phyloP scores from a whole-genome alignment of 37 sponge, comb jelly and placozoan species.

The Chondrilla cf. caribensis region DNA sequence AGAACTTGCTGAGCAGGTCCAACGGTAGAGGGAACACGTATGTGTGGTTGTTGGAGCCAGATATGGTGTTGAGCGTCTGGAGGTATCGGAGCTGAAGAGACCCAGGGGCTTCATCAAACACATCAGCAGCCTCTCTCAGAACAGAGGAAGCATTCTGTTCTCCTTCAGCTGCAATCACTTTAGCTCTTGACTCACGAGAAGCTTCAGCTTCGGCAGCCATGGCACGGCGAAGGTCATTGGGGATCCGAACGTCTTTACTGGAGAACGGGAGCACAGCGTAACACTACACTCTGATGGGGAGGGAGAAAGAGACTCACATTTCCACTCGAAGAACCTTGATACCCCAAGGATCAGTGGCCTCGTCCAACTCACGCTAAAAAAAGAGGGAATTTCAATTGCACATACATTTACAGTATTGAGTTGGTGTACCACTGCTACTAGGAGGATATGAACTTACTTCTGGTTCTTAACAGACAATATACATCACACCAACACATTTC shows the following conservation, averaged over 20 bases:
- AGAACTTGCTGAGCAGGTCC: slow-evolving; percentile 63
- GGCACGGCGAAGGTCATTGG: slow-evolving; percentile 76
- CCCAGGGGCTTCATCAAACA: slow-evolving; percentile 83
- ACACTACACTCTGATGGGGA: background rate
- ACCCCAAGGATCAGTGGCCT: slow-evolving; percentile 92
- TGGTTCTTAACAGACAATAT: background rate
- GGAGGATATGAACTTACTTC: no score
- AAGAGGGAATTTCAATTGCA: background rate
- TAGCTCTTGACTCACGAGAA: slow-evolving; percentile 84
- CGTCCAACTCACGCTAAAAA: slow-evolving; percentile 64
- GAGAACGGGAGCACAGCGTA: background rate
- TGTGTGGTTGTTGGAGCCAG: slow-evolving; percentile 86
- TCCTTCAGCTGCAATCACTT: slow-evolving; percentile 87
- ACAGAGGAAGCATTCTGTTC: slow-evolving; percentile 83
- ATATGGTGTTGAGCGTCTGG: slow-evolving; percentile 84
- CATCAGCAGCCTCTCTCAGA: slow-evolving; percentile 79
- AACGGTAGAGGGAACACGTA: slow-evolving; percentile 89
- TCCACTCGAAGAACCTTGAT: slow-evolving; percentile 90
- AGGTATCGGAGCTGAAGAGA: slow-evolving; percentile 89
- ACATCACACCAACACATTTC: background rate
- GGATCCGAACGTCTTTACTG: slow-evolving; percentile 90
- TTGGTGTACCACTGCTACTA: no score
- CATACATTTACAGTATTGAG: no score
- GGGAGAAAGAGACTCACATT: slow-evolving; percentile 39
- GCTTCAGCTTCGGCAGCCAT: slow-evolving; percentile 98